phyloP scores from a whole-genome alignment of 2,113 vertebrate genomes.

The Aegithalos caudatus region DNA sequence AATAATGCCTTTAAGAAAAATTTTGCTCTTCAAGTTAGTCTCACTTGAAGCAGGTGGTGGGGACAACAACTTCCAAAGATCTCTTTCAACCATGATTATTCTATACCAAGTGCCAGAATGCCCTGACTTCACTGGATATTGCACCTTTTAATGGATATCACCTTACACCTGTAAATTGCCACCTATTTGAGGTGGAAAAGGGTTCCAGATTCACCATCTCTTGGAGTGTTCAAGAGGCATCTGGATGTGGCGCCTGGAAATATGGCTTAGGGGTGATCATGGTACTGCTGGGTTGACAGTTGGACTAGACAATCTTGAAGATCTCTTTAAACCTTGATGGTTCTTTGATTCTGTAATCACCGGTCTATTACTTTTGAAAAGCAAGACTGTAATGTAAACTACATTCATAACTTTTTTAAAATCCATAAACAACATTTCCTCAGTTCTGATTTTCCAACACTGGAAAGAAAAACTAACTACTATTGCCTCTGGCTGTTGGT shows the following conservation, averaged over 20 bases:
- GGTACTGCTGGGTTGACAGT: not conserved
- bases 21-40: not conserved
- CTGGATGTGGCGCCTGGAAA: not conserved
- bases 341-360: not conserved
- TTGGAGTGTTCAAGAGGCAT: not conserved
- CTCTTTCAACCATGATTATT: not conserved
- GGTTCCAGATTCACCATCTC: not conserved
- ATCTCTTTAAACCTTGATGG: not conserved
- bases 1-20: not conserved
- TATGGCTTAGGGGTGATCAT: not conserved
- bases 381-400: not conserved
- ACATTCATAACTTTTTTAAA: not conserved
- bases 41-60: not conserved
- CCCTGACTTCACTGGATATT: not conserved
- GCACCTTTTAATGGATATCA: not conserved
- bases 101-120: not conserved
- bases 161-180: not conserved
- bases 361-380: not conserved
- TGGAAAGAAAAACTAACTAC: not conserved
- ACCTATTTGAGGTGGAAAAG: not conserved
- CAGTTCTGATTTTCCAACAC: not conserved
- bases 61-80: not conserved
- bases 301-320: not conserved
- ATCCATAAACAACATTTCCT: not conserved
- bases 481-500: not conserved